Evolutionary conservation across 2,113 vertebrate genomes (phyloP).

Genomic region (Leptocoma aspasia): DNA sequence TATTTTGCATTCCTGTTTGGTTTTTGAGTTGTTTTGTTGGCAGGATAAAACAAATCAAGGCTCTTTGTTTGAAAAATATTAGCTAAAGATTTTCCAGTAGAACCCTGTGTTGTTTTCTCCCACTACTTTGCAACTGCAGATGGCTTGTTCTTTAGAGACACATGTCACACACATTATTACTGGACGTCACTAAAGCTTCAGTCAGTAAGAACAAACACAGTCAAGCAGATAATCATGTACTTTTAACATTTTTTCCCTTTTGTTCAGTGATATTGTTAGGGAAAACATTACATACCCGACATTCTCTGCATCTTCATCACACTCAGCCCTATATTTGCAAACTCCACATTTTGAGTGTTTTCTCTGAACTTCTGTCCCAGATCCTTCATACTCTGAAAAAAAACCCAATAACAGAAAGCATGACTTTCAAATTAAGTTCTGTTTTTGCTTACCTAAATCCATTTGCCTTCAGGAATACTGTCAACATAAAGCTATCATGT

Average conservation of each 20-base stretch:
- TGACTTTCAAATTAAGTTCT: neutral
- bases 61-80: neutral
- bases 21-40: neutral
- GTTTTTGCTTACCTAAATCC: slow-evolving; percentile 2
- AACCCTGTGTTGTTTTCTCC: neutral
- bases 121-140: neutral
- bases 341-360: slow-evolving; percentile 92
- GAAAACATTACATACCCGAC: slow-evolving; percentile 81
- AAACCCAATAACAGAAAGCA: neutral
- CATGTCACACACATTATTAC: neutral
- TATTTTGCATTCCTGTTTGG: neutral
- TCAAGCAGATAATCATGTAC: neutral
- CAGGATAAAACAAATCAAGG: neutral
- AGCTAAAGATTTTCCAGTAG: neutral
- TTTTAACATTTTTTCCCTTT: neutral
- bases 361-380: slow-evolving; percentile 84
- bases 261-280: neutral
- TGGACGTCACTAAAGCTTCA: neutral
- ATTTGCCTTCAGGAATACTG: neutral
- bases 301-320: slow-evolving; percentile 94
- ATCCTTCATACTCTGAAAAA: slow-evolving; percentile 86
- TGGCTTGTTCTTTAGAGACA: neutral
- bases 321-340: slow-evolving; percentile 94
- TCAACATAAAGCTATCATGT: neutral
- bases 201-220: neutral